Percentiles rank a stretch among this genome's conserved stretches.
phyloP scores from a whole-genome alignment of 2,888 invertebrate species.

The Campoplex nolae region DNA sequence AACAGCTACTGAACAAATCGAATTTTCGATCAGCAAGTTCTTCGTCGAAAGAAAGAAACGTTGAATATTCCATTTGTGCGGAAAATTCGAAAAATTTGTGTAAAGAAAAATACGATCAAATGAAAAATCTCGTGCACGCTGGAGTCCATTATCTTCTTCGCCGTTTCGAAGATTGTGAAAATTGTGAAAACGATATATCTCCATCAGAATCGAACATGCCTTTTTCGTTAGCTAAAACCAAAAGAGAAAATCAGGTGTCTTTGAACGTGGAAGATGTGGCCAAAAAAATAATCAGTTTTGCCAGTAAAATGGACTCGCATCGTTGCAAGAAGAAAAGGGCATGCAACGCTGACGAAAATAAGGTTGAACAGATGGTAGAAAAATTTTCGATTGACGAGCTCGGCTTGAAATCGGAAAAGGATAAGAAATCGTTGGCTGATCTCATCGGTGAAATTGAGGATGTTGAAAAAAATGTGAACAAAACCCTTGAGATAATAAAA shows the following conservation, averaged over 20 bases:
- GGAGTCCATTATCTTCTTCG: constrained; percentile 63
- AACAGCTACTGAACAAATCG: constrained; percentile 50
- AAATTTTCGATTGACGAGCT: constrained; percentile 69
- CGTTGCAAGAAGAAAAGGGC: constrained; percentile 20
- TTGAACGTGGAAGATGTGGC: constrained; percentile 66
- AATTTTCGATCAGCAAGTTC: neutral
- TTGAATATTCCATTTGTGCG: constrained; percentile 5
- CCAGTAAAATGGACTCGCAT: constrained; percentile 59
- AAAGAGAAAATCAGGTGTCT: constrained; percentile 57
- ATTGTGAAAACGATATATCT: constrained; percentile 21
- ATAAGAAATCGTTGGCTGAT: constrained; percentile 69
- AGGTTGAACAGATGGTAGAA: constrained; percentile 58
- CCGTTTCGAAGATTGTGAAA: constrained; percentile 58
- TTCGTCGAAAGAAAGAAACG: constrained; percentile 11
- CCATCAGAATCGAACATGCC: neutral
- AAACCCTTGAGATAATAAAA: constrained; percentile 73
- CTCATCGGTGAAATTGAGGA: constrained; percentile 71
- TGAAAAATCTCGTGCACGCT: constrained; percentile 63
- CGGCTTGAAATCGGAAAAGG: constrained; percentile 68
- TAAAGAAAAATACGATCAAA: constrained; percentile 48
- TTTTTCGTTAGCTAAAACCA: constrained; percentile 6
- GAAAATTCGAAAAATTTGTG: constrained; percentile 46
- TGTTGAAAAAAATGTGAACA: constrained; percentile 73
- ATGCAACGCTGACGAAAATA: neutral
- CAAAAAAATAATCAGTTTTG: constrained; percentile 69